Conservation (phyloP, 2,113 vertebrate species). For the Odocoileus hemionus region DNA sequence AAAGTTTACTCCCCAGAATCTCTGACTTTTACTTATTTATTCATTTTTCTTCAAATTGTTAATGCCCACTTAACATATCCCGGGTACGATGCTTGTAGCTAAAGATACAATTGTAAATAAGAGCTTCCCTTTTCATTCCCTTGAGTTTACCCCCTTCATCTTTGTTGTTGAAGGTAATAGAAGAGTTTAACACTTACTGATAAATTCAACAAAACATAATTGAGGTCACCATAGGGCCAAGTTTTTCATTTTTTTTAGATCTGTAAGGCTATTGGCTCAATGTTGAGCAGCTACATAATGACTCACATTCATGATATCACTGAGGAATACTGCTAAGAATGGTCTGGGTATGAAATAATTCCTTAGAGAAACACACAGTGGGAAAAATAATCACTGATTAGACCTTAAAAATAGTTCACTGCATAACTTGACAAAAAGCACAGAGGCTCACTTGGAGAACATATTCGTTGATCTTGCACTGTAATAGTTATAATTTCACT, state of each 20-base stretch:
- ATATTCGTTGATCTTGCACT: conserved; percentile 85
- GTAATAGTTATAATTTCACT: conserved; percentile 91
- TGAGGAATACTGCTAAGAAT: conserved; percentile 96
- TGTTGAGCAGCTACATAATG: conserved; percentile 98
- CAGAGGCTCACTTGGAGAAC: conserved; percentile 91
- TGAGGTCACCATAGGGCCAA: neutral
- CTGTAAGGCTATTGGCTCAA: conserved; percentile 96
- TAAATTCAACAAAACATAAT: neutral
- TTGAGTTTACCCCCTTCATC: neutral
- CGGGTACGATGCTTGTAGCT: neutral
- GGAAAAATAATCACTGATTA: conserved; percentile 90
- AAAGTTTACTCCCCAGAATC: neutral
- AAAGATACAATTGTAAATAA: neutral
- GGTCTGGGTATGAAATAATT: conserved; percentile 93
- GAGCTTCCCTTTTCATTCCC: neutral
- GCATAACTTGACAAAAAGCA: conserved; percentile 96
- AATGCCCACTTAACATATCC: neutral
- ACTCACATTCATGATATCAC: conserved; percentile 99
- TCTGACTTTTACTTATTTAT: neutral
- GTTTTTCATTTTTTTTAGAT: conserved; percentile 73
- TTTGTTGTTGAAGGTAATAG: neutral
- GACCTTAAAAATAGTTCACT: conserved; percentile 91
- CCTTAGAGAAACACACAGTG: conserved; percentile 86
- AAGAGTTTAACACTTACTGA: neutral
- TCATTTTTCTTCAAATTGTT: neutral